These are phyloP conservation scores for Chiridota heheva DNA, from an alignment of 35 echinoderm and acorn worm genomes.

Conservation along the genomic window DNA sequence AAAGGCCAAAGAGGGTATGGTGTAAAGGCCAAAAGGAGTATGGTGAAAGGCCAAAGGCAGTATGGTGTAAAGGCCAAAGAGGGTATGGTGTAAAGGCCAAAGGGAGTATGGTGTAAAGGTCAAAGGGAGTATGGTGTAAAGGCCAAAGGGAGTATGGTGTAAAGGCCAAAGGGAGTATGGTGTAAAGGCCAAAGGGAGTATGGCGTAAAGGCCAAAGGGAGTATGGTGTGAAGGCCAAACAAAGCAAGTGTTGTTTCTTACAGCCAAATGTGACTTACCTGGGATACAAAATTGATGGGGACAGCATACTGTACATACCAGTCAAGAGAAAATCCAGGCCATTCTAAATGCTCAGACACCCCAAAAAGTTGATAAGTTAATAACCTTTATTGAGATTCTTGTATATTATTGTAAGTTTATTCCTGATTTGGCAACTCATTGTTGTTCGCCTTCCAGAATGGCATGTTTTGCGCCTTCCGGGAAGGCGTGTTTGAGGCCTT, in stretches of 20 bases:
- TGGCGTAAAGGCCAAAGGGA: slow-evolving; percentile 1
- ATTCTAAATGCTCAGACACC: slow-evolving; percentile 2
- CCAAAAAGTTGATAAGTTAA: slow-evolving; percentile 1
- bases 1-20: too few relatives aligned
- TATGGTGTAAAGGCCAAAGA: too few relatives aligned
- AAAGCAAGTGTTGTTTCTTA: slow-evolving; percentile 1
- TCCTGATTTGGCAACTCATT: slow-evolving; percentile 1
- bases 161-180: too few relatives aligned
- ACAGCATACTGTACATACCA: not conserved
- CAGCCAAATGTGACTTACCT: not conserved
- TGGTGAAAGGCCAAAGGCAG: not conserved
- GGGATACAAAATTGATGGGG: not conserved
- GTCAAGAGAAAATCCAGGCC: slow-evolving; percentile 12
- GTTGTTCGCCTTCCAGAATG: not conserved
- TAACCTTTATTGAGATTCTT: slow-evolving; percentile 8
- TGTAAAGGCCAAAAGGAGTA: too few relatives aligned
- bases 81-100: too few relatives aligned
- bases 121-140: too few relatives aligned
- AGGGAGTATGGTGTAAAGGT: too few relatives aligned
- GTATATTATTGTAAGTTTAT: slow-evolving; percentile 38
- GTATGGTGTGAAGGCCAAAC: slow-evolving; percentile 12
- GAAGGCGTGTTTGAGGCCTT: too few relatives aligned
- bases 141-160: too few relatives aligned
- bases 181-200: too few relatives aligned
- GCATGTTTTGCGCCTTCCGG: too few relatives aligned